Base-by-base conservation (phyloP, 2,113 vertebrate species). In the Nothobranchius kuhntae region DNA sequence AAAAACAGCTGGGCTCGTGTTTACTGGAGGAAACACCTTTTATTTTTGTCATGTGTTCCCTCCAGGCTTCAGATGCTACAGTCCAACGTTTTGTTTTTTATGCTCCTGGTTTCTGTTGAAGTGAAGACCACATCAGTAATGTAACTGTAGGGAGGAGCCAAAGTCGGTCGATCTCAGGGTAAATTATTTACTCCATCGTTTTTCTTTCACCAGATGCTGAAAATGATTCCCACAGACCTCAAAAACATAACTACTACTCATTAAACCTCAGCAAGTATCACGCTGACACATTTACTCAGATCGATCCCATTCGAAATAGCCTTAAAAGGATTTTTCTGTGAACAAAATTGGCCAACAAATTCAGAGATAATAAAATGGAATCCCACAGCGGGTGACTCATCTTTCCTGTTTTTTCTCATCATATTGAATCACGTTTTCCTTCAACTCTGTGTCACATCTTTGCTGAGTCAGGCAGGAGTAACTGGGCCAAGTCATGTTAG, bases 381-480 rank as follows among this genome's bases (percentile, higher is more conserved):
- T 38, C 36, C 59, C 21, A 13, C 6, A 14, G 2, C 36, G 61
- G 74, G 30, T 52, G 13, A 53, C n/a, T 46, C 7, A 2, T 24
- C 65, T 55, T 48, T 56, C 0, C 9, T 60, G 21, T 21, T 38
- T 47, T 13, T 66, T 13, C 30, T 26, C 10, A 1, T 42, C 2
- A 26, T 52, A n/a, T 52, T 38, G 13, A 56, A 17, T 17, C 9
- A 13, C 38, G 59, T n/a, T 63, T 53, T 61, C n/a, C 4, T 52
- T 47, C 26, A 51, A 61, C 13, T 57, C 44, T 7, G 36, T 7
- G 36, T 15, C 9, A 36, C 24, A 30, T 53, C 48, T 75, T 51
- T 75, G 63, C 73, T n/a, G 53, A 68, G 35, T 83, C 65, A 42
- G 48, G 11, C 55, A 61, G 24, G 7, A 68, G 14, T 57, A 68